Base-by-base conservation (phyloP, 2,888 invertebrate genomes). In the Luperina nickerlii region DNA sequence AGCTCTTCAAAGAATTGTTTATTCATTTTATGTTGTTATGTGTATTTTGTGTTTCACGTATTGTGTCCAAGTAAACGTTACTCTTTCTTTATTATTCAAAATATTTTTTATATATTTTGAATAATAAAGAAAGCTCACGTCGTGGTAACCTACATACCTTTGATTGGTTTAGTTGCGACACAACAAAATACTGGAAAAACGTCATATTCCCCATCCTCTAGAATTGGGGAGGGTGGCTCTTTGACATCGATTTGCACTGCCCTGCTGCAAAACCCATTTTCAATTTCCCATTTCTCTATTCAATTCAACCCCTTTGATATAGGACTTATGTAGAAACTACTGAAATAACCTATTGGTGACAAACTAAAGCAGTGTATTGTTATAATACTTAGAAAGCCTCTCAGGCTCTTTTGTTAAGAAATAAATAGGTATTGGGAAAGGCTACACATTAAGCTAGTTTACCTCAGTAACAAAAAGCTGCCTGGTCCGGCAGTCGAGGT, bases 281-380 rank as follows among this genome's bases (percentile, higher is more conserved):
- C 5, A 24, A 57, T 42, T 79, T 66, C 45, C 32, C 0, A 57
- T 60, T 54, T 38, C 38, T 27, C 24, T n/a, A 75, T 76, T 45
- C 71, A 15, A 48, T 81, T 24, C 38, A 38, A 24, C 15, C 27
- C 24, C 15, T 9, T 20, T 54, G 7, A 32, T 65, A 24, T 9
- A 81, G n/a, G 54, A 57, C n/a, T 84, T 67, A 45, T 13, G 24
- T 11, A 11, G 24, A 60, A 69, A 69, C 54, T 60, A 38, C n/a
- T 38, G 20, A 20, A 62, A 54, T 18, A 13, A 18, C 13, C 8
- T 57, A 66, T 27, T 66, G n/a, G 18, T 15, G 38, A 75, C 32
- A n/a, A 68, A 80, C 24, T 76, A 42, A 1, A 69, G 20, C 6
- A 48, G 70, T 62, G 60, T 78, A 54, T 77, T 83, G 42, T 60